These are phyloP conservation scores for Tragelaphus buxtoni DNA, from an alignment of 2,113 vertebrate species.

Conservation along the genomic window DNA sequence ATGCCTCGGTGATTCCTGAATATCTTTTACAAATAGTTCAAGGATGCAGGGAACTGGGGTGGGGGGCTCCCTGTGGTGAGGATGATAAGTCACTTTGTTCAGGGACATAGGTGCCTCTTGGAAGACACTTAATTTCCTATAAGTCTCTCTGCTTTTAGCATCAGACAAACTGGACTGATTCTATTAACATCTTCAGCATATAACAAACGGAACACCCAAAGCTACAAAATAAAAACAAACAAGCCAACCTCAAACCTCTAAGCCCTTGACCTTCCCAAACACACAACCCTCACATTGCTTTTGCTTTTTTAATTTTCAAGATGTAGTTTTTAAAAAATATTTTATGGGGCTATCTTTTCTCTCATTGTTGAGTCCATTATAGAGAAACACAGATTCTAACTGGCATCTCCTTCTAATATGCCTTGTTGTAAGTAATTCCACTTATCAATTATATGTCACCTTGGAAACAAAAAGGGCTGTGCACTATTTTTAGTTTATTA, in stretches of 20 bases:
- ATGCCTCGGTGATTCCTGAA: not conserved
- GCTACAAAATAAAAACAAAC: constrained; percentile 2
- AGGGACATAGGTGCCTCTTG: not conserved
- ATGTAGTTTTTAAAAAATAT: not conserved
- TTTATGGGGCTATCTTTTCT: constrained; percentile 38
- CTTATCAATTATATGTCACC: constrained; percentile 60
- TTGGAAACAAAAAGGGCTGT: constrained; percentile 51
- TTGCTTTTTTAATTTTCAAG: constrained; percentile 40
- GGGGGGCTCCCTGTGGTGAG: not conserved
- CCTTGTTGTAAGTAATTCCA: constrained; percentile 33
- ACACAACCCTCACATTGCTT: not conserved
- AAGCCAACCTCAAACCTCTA: not conserved
- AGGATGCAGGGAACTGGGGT: constrained; percentile 4
- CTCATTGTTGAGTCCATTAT: constrained; percentile 3
- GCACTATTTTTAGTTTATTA: constrained; percentile 60
- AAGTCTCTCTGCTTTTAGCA: constrained; percentile 41
- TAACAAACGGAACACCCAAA: not conserved
- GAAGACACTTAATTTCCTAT: constrained; percentile 46
- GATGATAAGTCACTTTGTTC: constrained; percentile 37
- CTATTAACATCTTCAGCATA: constrained; percentile 30
- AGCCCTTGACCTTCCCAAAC: not conserved
- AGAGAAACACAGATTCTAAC: constrained; percentile 57
- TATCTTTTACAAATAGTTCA: constrained; percentile 34
- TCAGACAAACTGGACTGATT: constrained; percentile 9
- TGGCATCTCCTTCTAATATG: constrained; percentile 37